phyloP scores from a whole-genome alignment of 2,797 vertebrate genomes.

The Denticeps clupeoides region DNA sequence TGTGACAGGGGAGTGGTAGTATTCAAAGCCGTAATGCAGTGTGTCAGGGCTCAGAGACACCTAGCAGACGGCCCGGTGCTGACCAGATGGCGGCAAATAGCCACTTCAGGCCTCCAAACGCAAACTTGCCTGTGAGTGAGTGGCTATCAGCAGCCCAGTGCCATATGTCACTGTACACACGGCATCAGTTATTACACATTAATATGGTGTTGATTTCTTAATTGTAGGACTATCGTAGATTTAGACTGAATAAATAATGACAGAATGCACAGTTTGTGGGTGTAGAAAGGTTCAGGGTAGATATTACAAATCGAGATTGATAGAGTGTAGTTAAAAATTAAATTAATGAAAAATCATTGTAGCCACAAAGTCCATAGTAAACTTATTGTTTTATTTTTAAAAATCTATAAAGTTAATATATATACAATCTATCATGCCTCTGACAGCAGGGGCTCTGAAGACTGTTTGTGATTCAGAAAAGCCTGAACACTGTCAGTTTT shows the following conservation, averaged over 20 bases:
- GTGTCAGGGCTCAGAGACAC: slow-evolving; percentile 14
- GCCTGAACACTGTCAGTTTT: slow-evolving; percentile 18
- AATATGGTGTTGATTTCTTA: background rate
- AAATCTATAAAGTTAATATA: slow-evolving; percentile 53
- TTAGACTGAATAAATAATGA: too few species aligned
- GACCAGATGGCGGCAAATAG: slow-evolving; percentile 24
- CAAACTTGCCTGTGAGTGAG: slow-evolving; percentile 15
- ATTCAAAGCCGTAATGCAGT: slow-evolving; percentile 27
- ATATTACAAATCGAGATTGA: slow-evolving; percentile 46
- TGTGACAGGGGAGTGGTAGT: slow-evolving; percentile 23
- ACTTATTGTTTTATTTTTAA: slow-evolving; percentile 51
- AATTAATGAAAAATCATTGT: slow-evolving; percentile 23
- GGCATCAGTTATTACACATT: background rate
- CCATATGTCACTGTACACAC: slow-evolving; percentile 13
- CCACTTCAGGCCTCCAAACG: slow-evolving; percentile 13
- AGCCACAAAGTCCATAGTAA: slow-evolving; percentile 48
- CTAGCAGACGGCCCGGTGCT: slow-evolving; percentile 3
- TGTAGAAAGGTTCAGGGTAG: slow-evolving; percentile 39
- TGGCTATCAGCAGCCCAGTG: slow-evolving; percentile 13
- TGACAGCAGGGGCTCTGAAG: slow-evolving; percentile 33
- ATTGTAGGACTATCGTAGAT: slow-evolving; percentile 35
- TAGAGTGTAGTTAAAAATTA: slow-evolving; percentile 57
- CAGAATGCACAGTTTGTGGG: too few species aligned
- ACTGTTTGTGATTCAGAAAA: slow-evolving; percentile 33
- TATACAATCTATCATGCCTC: slow-evolving; percentile 31